Evolutionary conservation across 2,797 vertebrate species (phyloP).

Genomic region (Synanceia verrucosa): DNA sequence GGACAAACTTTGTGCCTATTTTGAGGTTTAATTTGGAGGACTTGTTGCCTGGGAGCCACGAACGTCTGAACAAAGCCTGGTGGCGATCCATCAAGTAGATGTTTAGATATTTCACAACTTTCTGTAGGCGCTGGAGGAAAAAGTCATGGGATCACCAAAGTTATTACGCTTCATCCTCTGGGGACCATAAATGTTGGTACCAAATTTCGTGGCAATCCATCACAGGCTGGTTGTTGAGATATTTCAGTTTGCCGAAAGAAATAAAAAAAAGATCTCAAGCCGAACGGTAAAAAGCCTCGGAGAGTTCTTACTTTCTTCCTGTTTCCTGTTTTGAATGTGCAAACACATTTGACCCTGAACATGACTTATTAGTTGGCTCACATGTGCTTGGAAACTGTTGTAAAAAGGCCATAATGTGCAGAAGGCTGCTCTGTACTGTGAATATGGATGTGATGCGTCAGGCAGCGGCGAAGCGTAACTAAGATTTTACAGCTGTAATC

Average conservation of each 20-base stretch:
- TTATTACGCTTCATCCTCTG: conserved; percentile 4
- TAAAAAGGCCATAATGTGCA: conserved; percentile 27
- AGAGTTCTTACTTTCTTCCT: not conserved
- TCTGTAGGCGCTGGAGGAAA: not conserved
- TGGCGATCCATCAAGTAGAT: conserved; percentile 15
- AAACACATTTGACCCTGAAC: not conserved
- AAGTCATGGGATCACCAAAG: conserved; percentile 10
- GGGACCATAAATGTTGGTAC: conserved; percentile 5
- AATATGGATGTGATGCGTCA: conserved; percentile 48
- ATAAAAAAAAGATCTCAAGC: not conserved
- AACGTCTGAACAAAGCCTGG: not conserved
- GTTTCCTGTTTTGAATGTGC: not conserved
- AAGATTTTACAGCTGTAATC: conserved; percentile 63
- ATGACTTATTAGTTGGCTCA: conserved; percentile 17
- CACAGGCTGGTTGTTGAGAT: conserved; percentile 3
- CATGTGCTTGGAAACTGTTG: not conserved
- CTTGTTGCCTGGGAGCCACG: not conserved
- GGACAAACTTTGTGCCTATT: not conserved
- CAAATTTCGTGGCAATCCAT: conserved; percentile 24
- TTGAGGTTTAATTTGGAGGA: not conserved
- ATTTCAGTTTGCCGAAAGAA: not conserved
- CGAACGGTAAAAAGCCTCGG: not conserved
- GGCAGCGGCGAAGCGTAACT: conserved; percentile 36
- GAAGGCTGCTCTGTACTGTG: conserved; percentile 30
- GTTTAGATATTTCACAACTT: conserved; percentile 6